Base-by-base conservation (phyloP, 1,140 invertebrate genomes). In the Episyrphus balteatus region DNA sequence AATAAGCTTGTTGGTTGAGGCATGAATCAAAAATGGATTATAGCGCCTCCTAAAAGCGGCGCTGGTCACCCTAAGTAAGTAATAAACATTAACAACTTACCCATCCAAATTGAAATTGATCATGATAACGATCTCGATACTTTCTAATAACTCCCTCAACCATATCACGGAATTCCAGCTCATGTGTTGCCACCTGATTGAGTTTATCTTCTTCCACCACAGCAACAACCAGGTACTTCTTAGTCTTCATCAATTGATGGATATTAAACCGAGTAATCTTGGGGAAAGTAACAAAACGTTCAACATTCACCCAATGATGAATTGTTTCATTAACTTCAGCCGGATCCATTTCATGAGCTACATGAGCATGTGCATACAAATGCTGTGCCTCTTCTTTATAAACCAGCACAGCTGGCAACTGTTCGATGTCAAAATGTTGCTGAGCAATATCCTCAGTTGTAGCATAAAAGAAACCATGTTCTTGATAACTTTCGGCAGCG, bases 81-180 rank as follows among this genome's bases (percentile, higher is more conserved):
- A 15, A 26, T 26, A 8, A 26, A 3, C 21, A 5, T 26, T 8
- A 26, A 26, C n/a, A 15, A 51, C 57, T 56, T 36, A 66, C 64
- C 91, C 91, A 96, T 26, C 91, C 91, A 76, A 96, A 96, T 66
- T 94, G 88, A 65, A 94, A 93, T 58, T 80, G 66, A 39, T 82
- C 76, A 57, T 92, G 87, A 60, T 88, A 86, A 50, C 84, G 82
- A 48, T 82, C 75, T 48, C 83, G 75, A 68, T 86, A 83, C 46
- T 76, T 81, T 51, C 80, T 72, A 46, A 92, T 88, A 42, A 92
- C 76, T 17, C 80, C 79, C 69, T 93, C 84, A 7, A 93, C 75
- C 81, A 90, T 88, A 59, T 90, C 82, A 57, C 79, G 75, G 65
- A 92, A 92, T 64, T 88, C 83, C 53, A 80, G 60, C 78, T 92